phyloP scores from a whole-genome alignment of 2,888 invertebrate genomes.

The Matsumyia berberina region DNA sequence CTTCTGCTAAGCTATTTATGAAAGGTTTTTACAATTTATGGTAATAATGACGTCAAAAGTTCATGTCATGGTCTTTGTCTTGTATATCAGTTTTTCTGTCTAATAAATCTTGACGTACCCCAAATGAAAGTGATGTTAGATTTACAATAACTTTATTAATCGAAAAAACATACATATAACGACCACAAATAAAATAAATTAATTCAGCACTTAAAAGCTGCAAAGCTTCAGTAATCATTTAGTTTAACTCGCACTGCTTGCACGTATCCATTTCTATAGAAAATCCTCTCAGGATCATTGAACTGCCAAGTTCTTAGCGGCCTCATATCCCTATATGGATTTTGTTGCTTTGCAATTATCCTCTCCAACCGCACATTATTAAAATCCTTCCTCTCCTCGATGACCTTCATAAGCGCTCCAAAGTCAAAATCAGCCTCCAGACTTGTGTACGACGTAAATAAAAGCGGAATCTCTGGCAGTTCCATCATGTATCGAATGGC shows the following conservation, averaged over 20 bases:
- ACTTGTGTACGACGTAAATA: conserved; percentile 80
- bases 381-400: conserved; percentile 28
- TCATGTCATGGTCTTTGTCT: too few species aligned
- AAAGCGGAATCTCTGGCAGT: conserved; percentile 79
- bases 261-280: conserved; percentile 81
- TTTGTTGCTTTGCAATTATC: conserved; percentile 77
- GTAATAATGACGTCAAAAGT: too few species aligned
- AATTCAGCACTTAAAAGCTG: neutral
- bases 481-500: conserved; percentile 78
- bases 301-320: conserved; percentile 79
- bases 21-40: too few species aligned
- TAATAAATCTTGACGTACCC: too few species aligned
- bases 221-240: neutral
- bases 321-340: conserved; percentile 80
- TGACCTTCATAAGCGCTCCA: conserved; percentile 71
- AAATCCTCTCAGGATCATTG: conserved; percentile 78
- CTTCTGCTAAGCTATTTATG: too few species aligned
- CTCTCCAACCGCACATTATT: conserved; percentile 73
- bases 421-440: conserved; percentile 79
- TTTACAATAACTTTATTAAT: conserved; percentile 15
- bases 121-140: too few species aligned
- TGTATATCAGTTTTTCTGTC: too few species aligned
- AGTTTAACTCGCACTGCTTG: conserved; percentile 77
- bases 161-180: neutral
- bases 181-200: neutral